These are phyloP conservation scores for Neodiprion virginianus DNA, from an alignment of 1,140 invertebrate species.

Conservation along the genomic window DNA sequence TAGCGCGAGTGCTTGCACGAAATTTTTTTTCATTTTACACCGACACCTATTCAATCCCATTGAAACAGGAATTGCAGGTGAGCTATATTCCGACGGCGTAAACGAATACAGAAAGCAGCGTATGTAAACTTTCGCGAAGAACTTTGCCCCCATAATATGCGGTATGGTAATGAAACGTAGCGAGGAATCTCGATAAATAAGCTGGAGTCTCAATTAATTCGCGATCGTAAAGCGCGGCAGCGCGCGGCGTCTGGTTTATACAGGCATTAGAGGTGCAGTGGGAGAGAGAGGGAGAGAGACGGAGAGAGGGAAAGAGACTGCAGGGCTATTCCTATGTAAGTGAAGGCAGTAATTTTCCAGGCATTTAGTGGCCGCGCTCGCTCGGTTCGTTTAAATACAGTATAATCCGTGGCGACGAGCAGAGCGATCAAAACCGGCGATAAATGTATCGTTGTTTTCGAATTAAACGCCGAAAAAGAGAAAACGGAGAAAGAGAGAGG, in stretches of 20 bases:
- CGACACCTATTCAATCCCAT: too few relatives aligned
- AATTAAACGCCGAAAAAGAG: not conserved
- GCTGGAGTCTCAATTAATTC: constrained; percentile 5
- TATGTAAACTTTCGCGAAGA: too few relatives aligned
- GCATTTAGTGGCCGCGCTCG: not conserved
- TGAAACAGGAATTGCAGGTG: too few relatives aligned
- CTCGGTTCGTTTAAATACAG: not conserved
- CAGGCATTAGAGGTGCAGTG: not conserved
- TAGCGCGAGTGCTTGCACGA: too few relatives aligned
- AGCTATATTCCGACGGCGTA: too few relatives aligned
- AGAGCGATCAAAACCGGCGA: not conserved
- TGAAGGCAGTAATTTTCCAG: constrained; percentile 5
- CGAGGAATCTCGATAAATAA: not conserved
- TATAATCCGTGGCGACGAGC: not conserved
- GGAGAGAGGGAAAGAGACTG: not conserved
- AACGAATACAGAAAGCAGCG: too few relatives aligned
- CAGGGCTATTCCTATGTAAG: not conserved
- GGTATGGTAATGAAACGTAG: not conserved
- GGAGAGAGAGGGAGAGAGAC: too few relatives aligned
- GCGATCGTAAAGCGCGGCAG: not conserved
- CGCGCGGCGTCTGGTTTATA: not conserved
- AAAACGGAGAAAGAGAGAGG: not conserved
- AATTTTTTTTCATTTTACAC: too few relatives aligned
- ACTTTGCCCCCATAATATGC: not conserved
- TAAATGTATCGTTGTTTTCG: not conserved